These are phyloP conservation scores for Atrichornis clamosus DNA, from an alignment of 2,113 vertebrate species.

Conservation along the genomic window DNA sequence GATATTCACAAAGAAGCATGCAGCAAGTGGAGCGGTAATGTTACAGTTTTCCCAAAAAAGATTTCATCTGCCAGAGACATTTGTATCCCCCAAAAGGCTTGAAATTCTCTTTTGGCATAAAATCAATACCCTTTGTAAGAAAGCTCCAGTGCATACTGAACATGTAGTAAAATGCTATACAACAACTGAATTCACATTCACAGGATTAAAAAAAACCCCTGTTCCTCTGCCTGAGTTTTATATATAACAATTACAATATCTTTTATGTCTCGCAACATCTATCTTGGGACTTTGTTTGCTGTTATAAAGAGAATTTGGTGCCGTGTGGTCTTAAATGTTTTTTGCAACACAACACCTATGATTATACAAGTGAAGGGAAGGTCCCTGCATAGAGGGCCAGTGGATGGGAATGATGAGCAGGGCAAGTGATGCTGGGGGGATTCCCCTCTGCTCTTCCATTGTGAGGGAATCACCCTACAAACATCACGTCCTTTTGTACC, in stretches of 20 bases:
- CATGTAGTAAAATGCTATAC: neutral
- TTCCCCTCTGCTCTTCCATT: neutral
- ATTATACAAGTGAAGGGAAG: neutral
- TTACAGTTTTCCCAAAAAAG: neutral
- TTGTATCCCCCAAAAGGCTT: neutral
- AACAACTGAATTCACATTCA: neutral
- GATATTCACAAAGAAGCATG: neutral
- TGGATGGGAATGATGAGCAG: neutral
- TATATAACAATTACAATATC: neutral
- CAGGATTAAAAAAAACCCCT: neutral
- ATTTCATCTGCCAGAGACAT: neutral
- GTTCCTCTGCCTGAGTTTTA: neutral
- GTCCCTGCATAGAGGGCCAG: neutral
- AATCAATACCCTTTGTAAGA: neutral
- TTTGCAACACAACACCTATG: neutral
- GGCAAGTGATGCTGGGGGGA: neutral
- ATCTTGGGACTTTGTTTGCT: neutral
- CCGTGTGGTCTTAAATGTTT: neutral
- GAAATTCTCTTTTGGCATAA: neutral
- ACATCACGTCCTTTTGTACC: slow-evolving; percentile 67
- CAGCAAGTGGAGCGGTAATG: neutral
- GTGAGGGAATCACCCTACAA: neutral
- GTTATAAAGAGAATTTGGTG: neutral
- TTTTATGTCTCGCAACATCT: neutral
- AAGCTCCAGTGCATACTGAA: neutral